Percentiles rank a stretch among this genome's conserved stretches.
Evolutionary conservation across 2,797 vertebrate genomes (phyloP).

Genomic region (Spinus olivaceus): DNA sequence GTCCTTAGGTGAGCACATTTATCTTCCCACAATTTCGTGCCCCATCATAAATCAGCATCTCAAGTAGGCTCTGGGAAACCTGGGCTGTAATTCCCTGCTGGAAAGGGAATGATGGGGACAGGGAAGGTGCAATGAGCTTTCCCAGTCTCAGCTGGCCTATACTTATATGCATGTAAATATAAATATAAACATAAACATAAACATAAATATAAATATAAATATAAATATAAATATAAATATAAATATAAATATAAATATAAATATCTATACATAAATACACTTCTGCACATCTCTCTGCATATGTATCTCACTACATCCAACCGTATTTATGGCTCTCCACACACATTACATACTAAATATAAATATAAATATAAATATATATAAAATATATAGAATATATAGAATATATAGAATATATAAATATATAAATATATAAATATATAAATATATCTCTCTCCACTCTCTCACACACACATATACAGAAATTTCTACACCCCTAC

Average conservation of each 20-base stretch:
- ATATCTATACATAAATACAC: neutral
- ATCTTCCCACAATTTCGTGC: neutral
- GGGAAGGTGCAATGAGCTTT: neutral
- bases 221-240: neutral
- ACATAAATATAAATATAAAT: neutral
- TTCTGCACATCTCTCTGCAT: neutral
- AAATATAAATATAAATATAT: too few species aligned
- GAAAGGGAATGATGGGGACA: neutral
- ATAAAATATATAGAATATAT: too few species aligned
- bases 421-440: too few species aligned
- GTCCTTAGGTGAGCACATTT: neutral
- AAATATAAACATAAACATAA: neutral
- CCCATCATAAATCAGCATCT: neutral
- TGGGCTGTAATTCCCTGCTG: fast-evolving
- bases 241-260: neutral
- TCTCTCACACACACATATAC: neutral
- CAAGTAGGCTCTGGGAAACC: neutral
- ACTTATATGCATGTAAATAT: neutral
- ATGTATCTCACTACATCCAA: neutral
- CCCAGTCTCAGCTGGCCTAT: neutral
- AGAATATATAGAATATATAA: too few species aligned
- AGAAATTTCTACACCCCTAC: neutral
- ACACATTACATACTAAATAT: neutral
- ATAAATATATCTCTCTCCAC: neutral
- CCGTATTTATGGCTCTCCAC: neutral